Conservation (phyloP, 2,113 vertebrate genomes). For the Myrmecophaga tridactyla region DNA sequence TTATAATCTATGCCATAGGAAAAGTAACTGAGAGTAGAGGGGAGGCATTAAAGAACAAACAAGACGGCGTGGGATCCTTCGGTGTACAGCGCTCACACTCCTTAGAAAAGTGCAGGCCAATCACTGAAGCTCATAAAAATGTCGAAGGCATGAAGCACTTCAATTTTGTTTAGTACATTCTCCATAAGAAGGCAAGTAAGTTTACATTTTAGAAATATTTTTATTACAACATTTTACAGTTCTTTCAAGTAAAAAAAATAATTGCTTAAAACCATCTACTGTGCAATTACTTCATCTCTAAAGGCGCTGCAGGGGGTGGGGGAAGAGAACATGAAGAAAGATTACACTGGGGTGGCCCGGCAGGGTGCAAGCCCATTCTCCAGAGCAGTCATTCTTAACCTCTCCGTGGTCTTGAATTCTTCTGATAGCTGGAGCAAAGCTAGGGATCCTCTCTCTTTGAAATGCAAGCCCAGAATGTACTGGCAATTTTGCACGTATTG, state of each 20-base stretch:
- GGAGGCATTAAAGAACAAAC: conserved; percentile 17
- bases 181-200: conserved; percentile 14
- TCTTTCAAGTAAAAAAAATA: conserved; percentile 52
- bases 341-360: not conserved
- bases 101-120: conserved; percentile 4
- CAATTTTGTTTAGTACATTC: not conserved
- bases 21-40: not conserved
- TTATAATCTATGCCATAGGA: not conserved
- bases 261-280: not conserved
- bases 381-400: not conserved
- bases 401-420: not conserved
- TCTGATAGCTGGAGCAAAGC: not conserved
- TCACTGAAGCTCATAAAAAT: not conserved
- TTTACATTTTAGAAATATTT: conserved; percentile 58
- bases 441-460: not conserved
- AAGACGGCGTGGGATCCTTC: not conserved
- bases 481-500: not conserved
- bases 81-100: not conserved
- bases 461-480: not conserved
- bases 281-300: conserved; percentile 14
- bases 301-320: not conserved
- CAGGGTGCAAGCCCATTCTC: not conserved
- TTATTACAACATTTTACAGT: conserved; percentile 15
- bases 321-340: not conserved
- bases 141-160: not conserved